Conservation (phyloP, 2,113 vertebrate genomes). For the Atractosteus spatula region DNA sequence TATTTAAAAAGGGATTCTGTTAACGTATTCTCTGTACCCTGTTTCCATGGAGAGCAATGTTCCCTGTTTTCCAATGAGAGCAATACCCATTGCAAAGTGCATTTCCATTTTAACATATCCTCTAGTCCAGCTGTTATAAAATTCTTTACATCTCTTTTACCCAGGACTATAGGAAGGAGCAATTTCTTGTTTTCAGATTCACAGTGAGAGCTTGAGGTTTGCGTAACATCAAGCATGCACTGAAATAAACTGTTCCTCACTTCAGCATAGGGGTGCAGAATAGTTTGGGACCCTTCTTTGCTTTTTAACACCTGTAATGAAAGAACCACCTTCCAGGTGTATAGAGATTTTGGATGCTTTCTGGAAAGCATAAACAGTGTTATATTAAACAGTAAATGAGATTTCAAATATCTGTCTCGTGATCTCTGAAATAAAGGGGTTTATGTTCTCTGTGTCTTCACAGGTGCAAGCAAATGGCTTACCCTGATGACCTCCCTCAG, state of each 20-base stretch:
- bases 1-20: slow-evolving; percentile 26
- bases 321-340: background rate
- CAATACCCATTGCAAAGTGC: background rate
- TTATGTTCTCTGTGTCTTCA: background rate
- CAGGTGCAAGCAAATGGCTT: slow-evolving; percentile 86
- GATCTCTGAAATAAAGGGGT: background rate
- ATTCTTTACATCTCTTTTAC: background rate
- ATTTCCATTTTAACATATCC: background rate
- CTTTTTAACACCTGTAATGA: background rate
- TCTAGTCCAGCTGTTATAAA: slow-evolving; percentile 3
- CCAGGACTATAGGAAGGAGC: background rate
- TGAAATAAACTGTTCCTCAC: slow-evolving; percentile 16
- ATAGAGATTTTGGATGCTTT: background rate
- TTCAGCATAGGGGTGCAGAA: background rate
- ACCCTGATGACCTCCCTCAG: slow-evolving; percentile 82
- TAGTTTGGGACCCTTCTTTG: background rate
- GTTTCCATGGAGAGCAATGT: slow-evolving; percentile 41
- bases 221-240: background rate
- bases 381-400: background rate
- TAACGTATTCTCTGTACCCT: slow-evolving; percentile 5
- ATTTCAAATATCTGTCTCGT: background rate
- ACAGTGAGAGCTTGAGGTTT: background rate
- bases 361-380: background rate
- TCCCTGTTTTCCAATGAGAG: slow-evolving; percentile 13
- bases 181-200: background rate